Base-by-base conservation (phyloP, 23 tunicate species). In the Halocynthia roretzi region DNA sequence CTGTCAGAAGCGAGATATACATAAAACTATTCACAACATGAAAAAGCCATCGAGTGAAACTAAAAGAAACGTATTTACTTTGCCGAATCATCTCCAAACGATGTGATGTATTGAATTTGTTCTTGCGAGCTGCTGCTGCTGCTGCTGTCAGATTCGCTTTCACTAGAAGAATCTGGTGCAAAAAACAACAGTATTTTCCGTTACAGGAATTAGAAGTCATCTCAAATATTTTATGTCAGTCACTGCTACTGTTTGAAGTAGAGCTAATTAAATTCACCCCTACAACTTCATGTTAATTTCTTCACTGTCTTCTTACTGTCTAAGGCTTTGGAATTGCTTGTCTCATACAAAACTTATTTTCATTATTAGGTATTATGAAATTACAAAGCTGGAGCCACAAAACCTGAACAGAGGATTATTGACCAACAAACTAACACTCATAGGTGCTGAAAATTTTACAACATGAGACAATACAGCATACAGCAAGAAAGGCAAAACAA, bases 81-180 rank as follows among this genome's bases (percentile, higher is more conserved):
- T 65, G 54, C 6, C 0, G 62, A 48, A 19, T 74, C 78, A 10
- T 53, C 78, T 7, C 78, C 78, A 56, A 74, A 74, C 9, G 78
- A 74, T 10, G 78, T 74, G 21, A 74, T 74, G 21, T 74, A 74
- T 54, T 74, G 64, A 2, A 74, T 74, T 14, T 56, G 20, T 19
- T 14, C 11, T 18, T 74, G 55, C 21, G 62, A 54, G 12, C 56
- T 74, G 5, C 5, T 54, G 20, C 21, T 19, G 10, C 54, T n/a
- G 15, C 54, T n/a, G 23, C 48, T 70, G n/a, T 74, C 78, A 22
- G 22, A 40, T 54, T 74, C 78, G 31, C 56, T 67, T 31, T 67
- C 71, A 4, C 40, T 50, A 2, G 71, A 67, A 21, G 71, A 67
- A n/a, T 31, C 21, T 58, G 64, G 64, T 60, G 64, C 64, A 60